Percentiles rank a stretch among this genome's conserved stretches.
These are phyloP conservation scores for Asbolus verrucosus DNA, from an alignment of 1,140 invertebrate species.

Conservation along the genomic window DNA sequence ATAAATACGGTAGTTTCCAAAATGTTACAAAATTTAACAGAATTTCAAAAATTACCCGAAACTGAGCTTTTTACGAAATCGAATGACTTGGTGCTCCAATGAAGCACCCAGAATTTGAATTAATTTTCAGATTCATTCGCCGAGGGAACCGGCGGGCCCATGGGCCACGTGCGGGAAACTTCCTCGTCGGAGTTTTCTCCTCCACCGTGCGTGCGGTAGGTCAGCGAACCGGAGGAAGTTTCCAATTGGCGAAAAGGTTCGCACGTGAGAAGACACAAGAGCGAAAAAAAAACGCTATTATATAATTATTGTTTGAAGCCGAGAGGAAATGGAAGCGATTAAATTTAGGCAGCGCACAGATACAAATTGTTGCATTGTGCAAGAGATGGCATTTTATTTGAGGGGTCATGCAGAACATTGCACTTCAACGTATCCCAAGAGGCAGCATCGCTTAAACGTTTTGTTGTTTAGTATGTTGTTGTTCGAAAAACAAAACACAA, in stretches of 20 bases:
- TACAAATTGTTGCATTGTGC: constrained; percentile 36
- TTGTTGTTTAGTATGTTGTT: constrained; percentile 32
- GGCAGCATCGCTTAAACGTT: constrained; percentile 31
- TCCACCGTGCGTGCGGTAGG: constrained; percentile 20
- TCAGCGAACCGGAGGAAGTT: constrained; percentile 26
- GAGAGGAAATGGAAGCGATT: constrained; percentile 35
- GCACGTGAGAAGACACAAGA: constrained; percentile 4
- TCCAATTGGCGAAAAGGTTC: background rate
- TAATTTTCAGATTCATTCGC: too few relatives aligned
- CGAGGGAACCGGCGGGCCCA: too few relatives aligned
- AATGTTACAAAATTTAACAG: too few relatives aligned
- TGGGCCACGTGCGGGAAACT: too few relatives aligned
- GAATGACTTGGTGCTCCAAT: too few relatives aligned
- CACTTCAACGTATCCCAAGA: too few relatives aligned
- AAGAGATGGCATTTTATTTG: constrained; percentile 32
- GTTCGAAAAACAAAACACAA: constrained; percentile 43
- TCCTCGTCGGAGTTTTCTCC: too few relatives aligned
- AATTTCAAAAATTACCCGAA: too few relatives aligned
- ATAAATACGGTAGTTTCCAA: too few relatives aligned
- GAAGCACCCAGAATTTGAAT: too few relatives aligned
- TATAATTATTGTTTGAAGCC: constrained; percentile 19
- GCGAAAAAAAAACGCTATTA: constrained; percentile 13
- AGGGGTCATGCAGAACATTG: constrained; percentile 36
- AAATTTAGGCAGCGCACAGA: constrained; percentile 28
- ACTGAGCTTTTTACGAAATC: too few relatives aligned